Conservation (phyloP, 2,888 invertebrate species). For the Torymus texanus region DNA sequence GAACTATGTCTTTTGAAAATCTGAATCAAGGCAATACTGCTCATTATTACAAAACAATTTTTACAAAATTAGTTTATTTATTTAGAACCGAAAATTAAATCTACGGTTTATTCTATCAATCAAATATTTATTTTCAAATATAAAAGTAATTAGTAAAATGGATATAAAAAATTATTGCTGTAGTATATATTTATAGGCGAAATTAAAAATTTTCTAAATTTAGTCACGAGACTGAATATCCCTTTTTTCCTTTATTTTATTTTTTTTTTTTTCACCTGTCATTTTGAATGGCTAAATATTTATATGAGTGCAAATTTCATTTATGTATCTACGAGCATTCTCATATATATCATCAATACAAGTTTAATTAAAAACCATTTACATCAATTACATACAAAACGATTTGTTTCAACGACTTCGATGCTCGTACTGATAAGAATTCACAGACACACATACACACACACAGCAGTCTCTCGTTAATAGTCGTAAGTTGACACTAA, state of each 20-base stretch:
- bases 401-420: constrained; percentile 54
- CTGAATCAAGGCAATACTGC: constrained; percentile 52
- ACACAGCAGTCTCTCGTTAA: constrained; percentile 31
- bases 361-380: constrained; percentile 68
- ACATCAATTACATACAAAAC: constrained; percentile 71
- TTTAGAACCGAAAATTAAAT: constrained; percentile 41
- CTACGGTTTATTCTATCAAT: constrained; percentile 46
- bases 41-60: constrained; percentile 47
- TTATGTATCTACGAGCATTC: constrained; percentile 55
- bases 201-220: constrained; percentile 38
- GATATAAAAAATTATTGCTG: constrained; percentile 52
- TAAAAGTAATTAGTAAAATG: constrained; percentile 41
- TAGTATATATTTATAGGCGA: constrained; percentile 30
- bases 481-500: constrained; percentile 38
- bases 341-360: constrained; percentile 63
- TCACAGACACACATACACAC: constrained; percentile 25
- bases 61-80: constrained; percentile 53
- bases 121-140: constrained; percentile 41
- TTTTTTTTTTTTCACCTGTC: constrained; percentile 42
- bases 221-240: constrained; percentile 21
- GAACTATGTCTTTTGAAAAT: constrained; percentile 45
- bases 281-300: constrained; percentile 29
- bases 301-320: constrained; percentile 61
- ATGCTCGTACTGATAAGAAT: constrained; percentile 45
- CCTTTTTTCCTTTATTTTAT: constrained; percentile 20